phyloP scores from a whole-genome alignment of 2,113 vertebrate species.

The Pavo muticus region DNA sequence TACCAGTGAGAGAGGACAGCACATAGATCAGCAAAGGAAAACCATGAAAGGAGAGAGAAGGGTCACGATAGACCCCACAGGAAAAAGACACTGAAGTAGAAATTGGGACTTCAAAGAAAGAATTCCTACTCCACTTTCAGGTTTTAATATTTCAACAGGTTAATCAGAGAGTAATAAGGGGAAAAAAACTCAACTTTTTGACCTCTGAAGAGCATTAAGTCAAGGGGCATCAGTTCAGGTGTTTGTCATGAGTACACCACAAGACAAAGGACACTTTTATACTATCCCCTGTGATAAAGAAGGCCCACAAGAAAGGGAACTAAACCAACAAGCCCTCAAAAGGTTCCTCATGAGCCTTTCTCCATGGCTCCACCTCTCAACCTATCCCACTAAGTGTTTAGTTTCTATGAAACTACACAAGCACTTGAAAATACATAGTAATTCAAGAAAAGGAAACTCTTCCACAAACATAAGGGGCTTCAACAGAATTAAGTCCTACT shows the following conservation, averaged over 20 bases:
- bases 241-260: neutral
- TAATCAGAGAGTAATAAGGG: neutral
- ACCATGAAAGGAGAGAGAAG: neutral
- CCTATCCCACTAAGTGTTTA: neutral
- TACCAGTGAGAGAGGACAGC: neutral
- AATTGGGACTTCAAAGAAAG: neutral
- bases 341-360: neutral
- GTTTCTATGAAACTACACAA: neutral
- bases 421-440: neutral
- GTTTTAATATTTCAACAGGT: neutral
- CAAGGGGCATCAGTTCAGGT: neutral
- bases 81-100: neutral
- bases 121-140: neutral
- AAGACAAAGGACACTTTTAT: neutral
- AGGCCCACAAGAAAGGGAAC: neutral
- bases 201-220: neutral
- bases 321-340: neutral
- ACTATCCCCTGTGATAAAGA: neutral
- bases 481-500: neutral
- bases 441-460: neutral
- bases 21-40: neutral
- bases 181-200: neutral
- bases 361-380: neutral
- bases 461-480: neutral
- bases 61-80: neutral